Evolutionary conservation across 1,140 invertebrate species (phyloP).

Genomic region (Aphaenogaster floridana): DNA sequence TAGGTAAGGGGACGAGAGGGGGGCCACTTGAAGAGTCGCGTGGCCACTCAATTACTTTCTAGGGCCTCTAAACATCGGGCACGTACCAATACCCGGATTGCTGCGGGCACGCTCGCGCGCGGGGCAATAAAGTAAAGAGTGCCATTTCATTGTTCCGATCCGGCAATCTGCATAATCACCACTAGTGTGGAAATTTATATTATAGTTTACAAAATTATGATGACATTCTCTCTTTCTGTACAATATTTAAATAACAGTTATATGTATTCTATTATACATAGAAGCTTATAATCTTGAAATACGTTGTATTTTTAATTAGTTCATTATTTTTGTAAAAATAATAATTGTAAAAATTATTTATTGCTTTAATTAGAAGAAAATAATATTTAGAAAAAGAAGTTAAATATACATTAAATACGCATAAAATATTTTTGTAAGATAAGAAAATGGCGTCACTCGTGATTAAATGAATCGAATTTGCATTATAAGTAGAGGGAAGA

Average conservation of each 20-base stretch:
- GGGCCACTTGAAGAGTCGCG: slow-evolving; percentile 85
- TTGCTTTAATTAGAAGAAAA: background rate
- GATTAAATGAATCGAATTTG: slow-evolving; percentile 13
- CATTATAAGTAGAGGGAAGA: slow-evolving; percentile 40
- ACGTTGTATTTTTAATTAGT: background rate
- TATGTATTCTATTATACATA: background rate
- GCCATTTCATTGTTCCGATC: slow-evolving; percentile 67
- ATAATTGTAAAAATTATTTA: background rate
- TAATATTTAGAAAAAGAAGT: background rate
- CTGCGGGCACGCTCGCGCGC: slow-evolving; percentile 47
- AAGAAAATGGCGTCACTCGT: background rate
- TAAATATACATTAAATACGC: background rate
- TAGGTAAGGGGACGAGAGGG: slow-evolving; percentile 76
- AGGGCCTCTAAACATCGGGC: slow-evolving; percentile 76
- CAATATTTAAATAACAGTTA: background rate
- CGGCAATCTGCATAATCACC: background rate
- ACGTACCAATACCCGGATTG: slow-evolving; percentile 69
- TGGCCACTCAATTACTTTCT: slow-evolving; percentile 86
- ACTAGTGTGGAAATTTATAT: slow-evolving; percentile 28
- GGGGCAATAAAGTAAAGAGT: slow-evolving; percentile 55
- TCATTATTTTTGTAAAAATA: background rate
- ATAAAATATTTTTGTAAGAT: background rate
- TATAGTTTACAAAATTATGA: background rate
- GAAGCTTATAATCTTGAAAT: background rate
- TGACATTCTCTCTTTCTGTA: background rate